Conservation (phyloP, 2,888 invertebrate genomes). For the Saturnia pavonia region DNA sequence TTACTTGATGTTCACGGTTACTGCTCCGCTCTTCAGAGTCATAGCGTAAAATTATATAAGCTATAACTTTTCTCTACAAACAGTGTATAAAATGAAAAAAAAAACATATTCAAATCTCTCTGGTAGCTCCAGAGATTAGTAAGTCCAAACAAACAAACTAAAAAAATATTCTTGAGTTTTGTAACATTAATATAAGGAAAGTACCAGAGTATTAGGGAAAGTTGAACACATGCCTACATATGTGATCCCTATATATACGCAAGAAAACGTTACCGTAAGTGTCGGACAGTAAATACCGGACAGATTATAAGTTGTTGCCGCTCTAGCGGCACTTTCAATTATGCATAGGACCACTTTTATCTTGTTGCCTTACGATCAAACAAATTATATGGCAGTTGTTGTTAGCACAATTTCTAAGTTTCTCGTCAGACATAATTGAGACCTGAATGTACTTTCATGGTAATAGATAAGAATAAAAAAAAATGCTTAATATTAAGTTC, state of each 20-base stretch:
- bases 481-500: background rate
- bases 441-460: slow-evolving; percentile 35
- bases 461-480: background rate
- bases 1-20: too few species aligned
- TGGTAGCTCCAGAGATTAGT: too few species aligned
- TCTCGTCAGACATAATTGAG: slow-evolving; percentile 26
- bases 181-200: background rate
- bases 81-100: too few species aligned
- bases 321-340: slow-evolving; percentile 56
- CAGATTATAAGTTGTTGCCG: slow-evolving; percentile 36
- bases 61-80: too few species aligned
- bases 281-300: slow-evolving; percentile 31
- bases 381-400: slow-evolving; percentile 57
- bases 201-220: background rate
- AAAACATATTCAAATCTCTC: too few species aligned
- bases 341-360: slow-evolving; percentile 56
- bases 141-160: too few species aligned
- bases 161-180: too few species aligned
- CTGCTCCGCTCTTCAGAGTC: too few species aligned
- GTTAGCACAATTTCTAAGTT: slow-evolving; percentile 49
- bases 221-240: background rate
- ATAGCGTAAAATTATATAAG: too few species aligned
- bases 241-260: slow-evolving; percentile 19
- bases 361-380: slow-evolving; percentile 51
- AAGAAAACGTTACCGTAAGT: slow-evolving; percentile 29